Evolutionary conservation across 2,113 vertebrate species (phyloP).

Genomic region (Hystrix brachyura): DNA sequence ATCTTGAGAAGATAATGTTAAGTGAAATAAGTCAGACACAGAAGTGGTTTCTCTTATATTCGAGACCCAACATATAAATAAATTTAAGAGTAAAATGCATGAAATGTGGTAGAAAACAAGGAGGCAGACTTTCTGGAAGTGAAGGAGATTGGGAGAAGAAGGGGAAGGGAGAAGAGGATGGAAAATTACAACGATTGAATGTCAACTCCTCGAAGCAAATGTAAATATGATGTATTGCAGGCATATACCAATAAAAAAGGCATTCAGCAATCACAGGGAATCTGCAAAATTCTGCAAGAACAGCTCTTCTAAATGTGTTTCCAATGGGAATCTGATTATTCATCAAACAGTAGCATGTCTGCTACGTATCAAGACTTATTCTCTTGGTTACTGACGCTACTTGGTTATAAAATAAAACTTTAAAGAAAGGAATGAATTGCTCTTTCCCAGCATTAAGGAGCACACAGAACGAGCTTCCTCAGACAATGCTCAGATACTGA

Average conservation of each 20-base stretch:
- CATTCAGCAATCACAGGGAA: slow-evolving; percentile 67
- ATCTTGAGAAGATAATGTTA: no score
- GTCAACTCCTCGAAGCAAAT: background rate
- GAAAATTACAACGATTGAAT: background rate
- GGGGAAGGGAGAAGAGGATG: background rate
- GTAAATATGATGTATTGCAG: background rate
- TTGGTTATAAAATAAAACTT: background rate
- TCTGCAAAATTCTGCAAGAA: slow-evolving; percentile 66
- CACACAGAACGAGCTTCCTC: background rate
- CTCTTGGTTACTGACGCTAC: background rate
- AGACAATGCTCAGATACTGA: slow-evolving; percentile 19
- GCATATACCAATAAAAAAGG: background rate
- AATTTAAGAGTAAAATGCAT: background rate
- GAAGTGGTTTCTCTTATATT: no score
- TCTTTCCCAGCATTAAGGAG: background rate
- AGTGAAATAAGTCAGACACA: no score
- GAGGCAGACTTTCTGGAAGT: background rate
- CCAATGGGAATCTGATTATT: slow-evolving; percentile 71
- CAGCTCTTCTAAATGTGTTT: slow-evolving; percentile 51
- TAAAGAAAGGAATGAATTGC: background rate
- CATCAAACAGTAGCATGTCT: slow-evolving; percentile 67
- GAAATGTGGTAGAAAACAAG: background rate
- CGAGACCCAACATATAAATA: background rate
- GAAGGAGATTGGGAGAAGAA: no score
- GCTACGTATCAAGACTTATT: background rate